A percentile compares a stretch with the other conserved stretches of the same genome.
These are phyloP conservation scores for Melinaea menophilus DNA, from an alignment of 2,888 invertebrate species.

Conservation along the genomic window DNA sequence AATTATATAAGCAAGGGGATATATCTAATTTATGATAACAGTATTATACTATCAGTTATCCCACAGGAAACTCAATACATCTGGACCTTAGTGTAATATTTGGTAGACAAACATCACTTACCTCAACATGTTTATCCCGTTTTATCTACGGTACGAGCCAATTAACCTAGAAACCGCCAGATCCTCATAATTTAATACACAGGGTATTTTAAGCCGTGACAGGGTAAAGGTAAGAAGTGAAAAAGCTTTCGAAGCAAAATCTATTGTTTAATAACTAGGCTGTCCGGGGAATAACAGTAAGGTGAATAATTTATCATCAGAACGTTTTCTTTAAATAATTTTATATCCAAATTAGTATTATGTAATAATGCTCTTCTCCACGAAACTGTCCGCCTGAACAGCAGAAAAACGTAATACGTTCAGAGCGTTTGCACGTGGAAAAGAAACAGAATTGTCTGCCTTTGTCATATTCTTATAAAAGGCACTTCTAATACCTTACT, in stretches of 20 bases:
- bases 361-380: no score
- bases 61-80: slow-evolving; percentile 18
- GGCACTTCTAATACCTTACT: no score
- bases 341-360: no score
- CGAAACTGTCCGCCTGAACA: no score
- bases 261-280: neutral
- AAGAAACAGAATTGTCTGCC: no score
- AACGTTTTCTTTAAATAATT: no score
- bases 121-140: slow-evolving; percentile 28
- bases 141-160: slow-evolving; percentile 36
- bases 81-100: slow-evolving; percentile 20
- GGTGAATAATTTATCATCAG: no score
- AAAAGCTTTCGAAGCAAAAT: slow-evolving; percentile 24
- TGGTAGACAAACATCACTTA: slow-evolving; percentile 22
- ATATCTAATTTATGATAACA: slow-evolving; percentile 8
- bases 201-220: slow-evolving; percentile 43
- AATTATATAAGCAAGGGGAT: slow-evolving; percentile 6
- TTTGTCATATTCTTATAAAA: no score
- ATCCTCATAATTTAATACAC: slow-evolving; percentile 51
- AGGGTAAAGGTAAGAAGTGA: slow-evolving; percentile 42
- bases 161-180: slow-evolving; percentile 49
- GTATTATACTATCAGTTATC: neutral
- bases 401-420: no score
- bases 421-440: no score
- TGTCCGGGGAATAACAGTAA: neutral